These are phyloP conservation scores for Tetraneura akinire DNA, from an alignment of 1,140 invertebrate species.

Conservation along the genomic window DNA sequence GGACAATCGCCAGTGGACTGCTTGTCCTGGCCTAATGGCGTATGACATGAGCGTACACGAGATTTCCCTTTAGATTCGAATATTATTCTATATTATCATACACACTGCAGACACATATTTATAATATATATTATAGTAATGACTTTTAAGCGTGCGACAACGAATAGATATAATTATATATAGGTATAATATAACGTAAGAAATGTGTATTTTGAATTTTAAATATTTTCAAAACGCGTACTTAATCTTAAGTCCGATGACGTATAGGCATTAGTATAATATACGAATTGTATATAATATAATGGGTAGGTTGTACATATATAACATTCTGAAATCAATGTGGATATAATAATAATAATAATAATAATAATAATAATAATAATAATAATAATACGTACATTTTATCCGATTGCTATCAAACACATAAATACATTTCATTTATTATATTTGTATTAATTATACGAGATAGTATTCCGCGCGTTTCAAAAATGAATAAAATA, in stretches of 20 bases:
- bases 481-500: not conserved
- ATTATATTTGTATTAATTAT: too few relatives aligned
- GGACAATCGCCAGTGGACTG: not conserved
- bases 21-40: slow-evolving; percentile 4
- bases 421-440: too few relatives aligned
- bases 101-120: too few relatives aligned
- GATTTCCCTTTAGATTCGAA: not conserved
- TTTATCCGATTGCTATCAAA: not conserved
- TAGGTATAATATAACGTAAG: not conserved
- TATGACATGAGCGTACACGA: not conserved
- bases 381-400: too few relatives aligned
- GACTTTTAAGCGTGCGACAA: not conserved
- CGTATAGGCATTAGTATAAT: too few relatives aligned
- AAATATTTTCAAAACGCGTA: not conserved
- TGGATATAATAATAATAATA: too few relatives aligned
- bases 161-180: not conserved
- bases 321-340: too few relatives aligned
- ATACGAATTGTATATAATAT: too few relatives aligned
- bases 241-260: not conserved
- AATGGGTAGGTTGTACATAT: too few relatives aligned
- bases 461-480: not conserved
- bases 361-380: too few relatives aligned
- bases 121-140: not conserved
- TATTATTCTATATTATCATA: too few relatives aligned
- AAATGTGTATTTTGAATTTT: not conserved